Base-by-base conservation (phyloP, 1,140 invertebrate species). In the Drosophila kepulauana region DNA sequence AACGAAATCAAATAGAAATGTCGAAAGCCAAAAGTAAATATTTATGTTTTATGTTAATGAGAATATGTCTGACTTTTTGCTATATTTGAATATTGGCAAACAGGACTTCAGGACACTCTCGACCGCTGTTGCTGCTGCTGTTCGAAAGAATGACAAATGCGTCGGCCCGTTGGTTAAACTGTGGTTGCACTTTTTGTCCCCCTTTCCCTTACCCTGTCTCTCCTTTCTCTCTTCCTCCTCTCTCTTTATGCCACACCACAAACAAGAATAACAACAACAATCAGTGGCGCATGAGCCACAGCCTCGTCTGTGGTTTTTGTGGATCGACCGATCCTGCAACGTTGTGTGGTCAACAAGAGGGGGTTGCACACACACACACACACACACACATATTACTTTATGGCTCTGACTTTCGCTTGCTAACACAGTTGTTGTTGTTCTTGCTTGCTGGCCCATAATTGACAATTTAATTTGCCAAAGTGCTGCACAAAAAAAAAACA, bases 11-110 rank as follows among this genome's bases (percentile, higher is more conserved):
- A 91, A 91, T 89, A 91, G 81, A 88, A 84, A 70, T 72, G 68
- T 87, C 71, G 71, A 75, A 64, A 72, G 78, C 82, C 84, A 82
- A 88, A 90, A 91, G 88, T 82, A 91, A 91, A 91, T 87, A 91
- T 91, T 91, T 91, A 88, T 91, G 88, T 91, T 91, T 91, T 91
- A 91, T 91, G 88, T 91, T 91, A 91, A 91, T 91, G 88, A 91
- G 88, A 91, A 88, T 85, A 78, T 88, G 88, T 91, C 86, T 91
- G 80, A 91, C 84, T 91, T 84, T 87, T 91, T 87, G 81, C 81
- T 76, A 88, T 91, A 91, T 91, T 91, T 91, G 88, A 88, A 88
- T 91, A 91, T 88, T 84, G 78, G 82, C 81, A 85, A 81, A 81
- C 70, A 69, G 65, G 35, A 38, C 35, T 38, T 72, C 43, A 69